A percentile compares a stretch with the other conserved stretches of the same genome.
These are phyloP conservation scores for Drosophila sechellia DNA, from an alignment of 1,140 invertebrate genomes.

Conservation along the genomic window DNA sequence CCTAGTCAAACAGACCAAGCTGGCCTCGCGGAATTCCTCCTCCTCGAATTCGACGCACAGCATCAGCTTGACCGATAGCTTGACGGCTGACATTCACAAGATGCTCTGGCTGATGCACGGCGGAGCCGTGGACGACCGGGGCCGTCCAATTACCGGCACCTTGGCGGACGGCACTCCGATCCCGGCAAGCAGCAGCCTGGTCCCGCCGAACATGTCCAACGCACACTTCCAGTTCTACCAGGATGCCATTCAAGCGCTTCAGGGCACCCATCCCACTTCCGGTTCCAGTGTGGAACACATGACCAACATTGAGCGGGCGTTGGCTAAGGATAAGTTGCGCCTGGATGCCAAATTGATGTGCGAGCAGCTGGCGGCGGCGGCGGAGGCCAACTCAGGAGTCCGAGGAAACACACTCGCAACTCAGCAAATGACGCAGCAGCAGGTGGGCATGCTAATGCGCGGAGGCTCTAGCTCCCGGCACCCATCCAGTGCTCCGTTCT, in stretches of 20 bases:
- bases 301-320: slow-evolving; percentile 59
- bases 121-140: slow-evolving; percentile 70
- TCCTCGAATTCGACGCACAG: slow-evolving; percentile 79
- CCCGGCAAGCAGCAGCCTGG: slow-evolving; percentile 54
- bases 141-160: slow-evolving; percentile 62
- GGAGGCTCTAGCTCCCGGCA: slow-evolving; percentile 19
- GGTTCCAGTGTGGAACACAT: slow-evolving; percentile 61
- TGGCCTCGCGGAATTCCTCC: slow-evolving; percentile 67
- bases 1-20: slow-evolving; percentile 53
- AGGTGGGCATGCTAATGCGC: slow-evolving; percentile 53
- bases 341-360: slow-evolving; percentile 71
- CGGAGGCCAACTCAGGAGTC: slow-evolving; percentile 17
- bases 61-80: slow-evolving; percentile 73
- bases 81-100: slow-evolving; percentile 81
- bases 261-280: slow-evolving; percentile 52
- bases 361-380: slow-evolving; percentile 58
- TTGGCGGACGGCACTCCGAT: slow-evolving; percentile 59
- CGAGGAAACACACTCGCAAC: slow-evolving; percentile 1
- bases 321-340: slow-evolving; percentile 62
- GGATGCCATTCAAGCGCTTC: slow-evolving; percentile 75
- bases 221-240: slow-evolving; percentile 80
- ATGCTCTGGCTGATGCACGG: slow-evolving; percentile 82
- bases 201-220: slow-evolving; percentile 75
- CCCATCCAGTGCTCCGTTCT: slow-evolving; percentile 20
- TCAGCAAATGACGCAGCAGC: slow-evolving; percentile 34